Percentiles rank a stretch among this genome's conserved stretches.
Evolutionary conservation across 2,888 invertebrate genomes (phyloP).

Genomic region (Electrophaes corylata): DNA sequence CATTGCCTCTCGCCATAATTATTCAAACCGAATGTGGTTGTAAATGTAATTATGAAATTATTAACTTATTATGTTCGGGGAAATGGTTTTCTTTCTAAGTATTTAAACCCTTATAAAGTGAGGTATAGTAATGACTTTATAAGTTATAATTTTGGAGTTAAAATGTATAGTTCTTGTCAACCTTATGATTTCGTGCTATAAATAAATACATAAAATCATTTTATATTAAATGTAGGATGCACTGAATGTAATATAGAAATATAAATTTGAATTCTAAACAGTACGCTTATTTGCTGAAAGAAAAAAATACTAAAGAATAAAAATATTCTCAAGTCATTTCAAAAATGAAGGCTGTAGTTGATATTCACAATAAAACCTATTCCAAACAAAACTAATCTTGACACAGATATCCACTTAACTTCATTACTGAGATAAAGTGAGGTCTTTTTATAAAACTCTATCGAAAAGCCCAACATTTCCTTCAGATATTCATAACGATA

Average conservation of each 20-base stretch:
- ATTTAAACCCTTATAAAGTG: background rate
- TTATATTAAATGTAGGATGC: no score
- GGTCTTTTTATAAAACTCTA: constrained; percentile 46
- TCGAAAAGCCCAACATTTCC: constrained; percentile 51
- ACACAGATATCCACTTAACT: constrained; percentile 24
- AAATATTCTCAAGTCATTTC: no score
- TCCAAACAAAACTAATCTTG: background rate
- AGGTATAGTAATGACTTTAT: background rate
- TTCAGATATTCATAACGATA: constrained; percentile 56
- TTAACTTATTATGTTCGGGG: constrained; percentile 24
- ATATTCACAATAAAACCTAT: no score
- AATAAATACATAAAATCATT: no score
- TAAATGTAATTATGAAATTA: constrained; percentile 31
- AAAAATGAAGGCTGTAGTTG: no score
- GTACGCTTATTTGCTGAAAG: no score
- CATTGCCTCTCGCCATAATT: constrained; percentile 57
- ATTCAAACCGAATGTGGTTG: constrained; percentile 41
- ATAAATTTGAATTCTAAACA: no score
- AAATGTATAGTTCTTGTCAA: background rate
- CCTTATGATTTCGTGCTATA: no score
- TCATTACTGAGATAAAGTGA: constrained; percentile 25
- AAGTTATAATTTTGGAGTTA: background rate
- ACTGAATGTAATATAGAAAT: no score
- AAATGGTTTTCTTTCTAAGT: constrained; percentile 9
- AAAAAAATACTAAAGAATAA: no score